phyloP scores from a whole-genome alignment of 2,797 vertebrate genomes.

The Anas bernieri region DNA sequence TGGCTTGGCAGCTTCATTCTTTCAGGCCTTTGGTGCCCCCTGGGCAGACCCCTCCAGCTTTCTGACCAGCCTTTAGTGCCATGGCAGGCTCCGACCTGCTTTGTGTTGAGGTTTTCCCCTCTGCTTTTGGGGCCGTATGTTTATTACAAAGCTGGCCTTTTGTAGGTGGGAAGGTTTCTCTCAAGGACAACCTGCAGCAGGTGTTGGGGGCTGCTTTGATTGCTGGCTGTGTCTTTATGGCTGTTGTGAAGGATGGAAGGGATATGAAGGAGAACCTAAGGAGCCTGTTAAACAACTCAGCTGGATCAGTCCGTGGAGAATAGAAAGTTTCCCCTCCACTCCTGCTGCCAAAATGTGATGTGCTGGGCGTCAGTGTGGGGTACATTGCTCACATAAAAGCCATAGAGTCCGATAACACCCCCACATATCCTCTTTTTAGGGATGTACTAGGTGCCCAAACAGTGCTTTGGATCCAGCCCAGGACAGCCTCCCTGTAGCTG shows the following conservation, averaged over 20 bases:
- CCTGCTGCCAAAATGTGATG: neutral
- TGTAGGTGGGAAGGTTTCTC: neutral
- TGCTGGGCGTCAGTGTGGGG: neutral
- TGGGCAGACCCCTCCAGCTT: neutral
- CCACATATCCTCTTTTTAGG: neutral
- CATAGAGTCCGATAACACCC: neutral
- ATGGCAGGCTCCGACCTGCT: neutral
- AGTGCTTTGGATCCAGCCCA: neutral
- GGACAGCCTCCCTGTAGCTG: neutral
- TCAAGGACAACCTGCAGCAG: neutral
- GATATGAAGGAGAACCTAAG: neutral
- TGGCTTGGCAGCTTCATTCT: neutral
- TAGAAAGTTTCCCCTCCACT: neutral
- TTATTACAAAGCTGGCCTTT: neutral
- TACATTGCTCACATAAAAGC: accelerated
- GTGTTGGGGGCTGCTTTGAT: neutral
- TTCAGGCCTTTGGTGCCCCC: neutral
- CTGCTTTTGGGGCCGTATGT: neutral
- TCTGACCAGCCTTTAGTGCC: neutral
- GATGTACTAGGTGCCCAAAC: neutral
- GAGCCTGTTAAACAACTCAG: neutral
- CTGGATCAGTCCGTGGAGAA: neutral
- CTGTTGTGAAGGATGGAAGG: neutral
- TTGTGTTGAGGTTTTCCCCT: neutral
- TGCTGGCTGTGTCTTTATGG: neutral